A percentile compares a stretch with the other conserved stretches of the same genome.
Conservation (phyloP, 2,113 vertebrate species). For the Paramisgurnus dabryanus region DNA sequence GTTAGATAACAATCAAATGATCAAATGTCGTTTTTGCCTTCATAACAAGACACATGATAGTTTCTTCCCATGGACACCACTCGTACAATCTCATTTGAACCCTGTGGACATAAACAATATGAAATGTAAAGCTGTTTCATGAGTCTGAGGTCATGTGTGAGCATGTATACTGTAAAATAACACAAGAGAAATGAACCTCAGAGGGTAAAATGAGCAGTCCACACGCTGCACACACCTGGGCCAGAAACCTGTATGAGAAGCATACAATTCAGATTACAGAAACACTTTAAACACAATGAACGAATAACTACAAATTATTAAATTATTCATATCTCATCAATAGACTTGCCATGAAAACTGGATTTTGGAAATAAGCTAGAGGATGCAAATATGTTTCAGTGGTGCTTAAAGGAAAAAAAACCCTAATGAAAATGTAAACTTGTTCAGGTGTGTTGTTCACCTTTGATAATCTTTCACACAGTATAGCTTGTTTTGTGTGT, state of each 20-base stretch:
- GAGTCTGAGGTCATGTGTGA: background rate
- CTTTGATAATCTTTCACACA: slow-evolving; percentile 90
- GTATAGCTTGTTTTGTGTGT: slow-evolving; percentile 85
- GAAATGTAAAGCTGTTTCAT: background rate
- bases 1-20: too few species aligned
- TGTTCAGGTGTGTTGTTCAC: slow-evolving; percentile 65
- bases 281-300: too few species aligned
- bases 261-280: too few species aligned
- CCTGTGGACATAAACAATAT: slow-evolving; percentile 68
- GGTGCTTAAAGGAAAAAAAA: too few species aligned
- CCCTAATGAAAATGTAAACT: too few species aligned
- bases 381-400: too few species aligned
- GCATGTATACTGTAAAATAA: background rate
- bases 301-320: too few species aligned
- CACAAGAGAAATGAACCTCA: slow-evolving; percentile 53
- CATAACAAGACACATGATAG: slow-evolving; percentile 87
- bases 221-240: slow-evolving; percentile 63
- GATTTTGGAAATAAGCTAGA: too few species aligned
- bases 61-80: slow-evolving; percentile 86
- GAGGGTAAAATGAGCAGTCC: slow-evolving; percentile 60
- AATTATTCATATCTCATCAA: too few species aligned
- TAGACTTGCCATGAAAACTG: too few species aligned
- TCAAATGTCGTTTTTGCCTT: slow-evolving; percentile 59
- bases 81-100: slow-evolving; percentile 84
- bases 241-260: slow-evolving; percentile 54